A percentile compares a stretch with the other conserved stretches of the same genome.
These are phyloP conservation scores for Microcebus lehilahytsara DNA, from an alignment of 2,113 vertebrate genomes.

Conservation along the genomic window DNA sequence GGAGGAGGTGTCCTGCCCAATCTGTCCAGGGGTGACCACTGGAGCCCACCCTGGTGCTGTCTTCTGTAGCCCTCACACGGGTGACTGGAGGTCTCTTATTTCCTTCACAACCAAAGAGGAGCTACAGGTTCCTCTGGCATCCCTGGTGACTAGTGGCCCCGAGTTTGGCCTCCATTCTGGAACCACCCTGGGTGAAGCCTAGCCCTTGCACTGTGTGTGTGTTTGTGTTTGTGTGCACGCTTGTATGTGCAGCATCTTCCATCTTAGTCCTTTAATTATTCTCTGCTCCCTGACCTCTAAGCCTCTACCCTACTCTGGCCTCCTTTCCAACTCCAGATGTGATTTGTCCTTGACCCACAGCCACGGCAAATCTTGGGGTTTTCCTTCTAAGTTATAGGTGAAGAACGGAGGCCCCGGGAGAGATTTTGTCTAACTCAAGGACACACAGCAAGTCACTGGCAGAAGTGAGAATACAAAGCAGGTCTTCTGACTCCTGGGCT, in stretches of 20 bases:
- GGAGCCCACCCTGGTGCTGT: accelerated
- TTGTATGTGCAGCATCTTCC: neutral
- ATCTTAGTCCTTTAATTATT: neutral
- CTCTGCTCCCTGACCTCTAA: neutral
- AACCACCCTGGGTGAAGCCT: neutral
- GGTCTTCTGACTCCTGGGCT: neutral
- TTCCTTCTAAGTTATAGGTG: neutral
- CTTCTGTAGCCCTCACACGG: neutral
- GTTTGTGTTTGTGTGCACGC: neutral
- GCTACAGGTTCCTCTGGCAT: neutral
- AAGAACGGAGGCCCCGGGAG: neutral
- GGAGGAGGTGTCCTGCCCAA: neutral
- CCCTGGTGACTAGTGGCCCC: neutral
- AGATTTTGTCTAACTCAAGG: neutral
- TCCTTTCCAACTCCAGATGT: neutral
- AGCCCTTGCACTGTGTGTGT: neutral
- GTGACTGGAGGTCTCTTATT: neutral
- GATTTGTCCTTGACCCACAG: neutral
- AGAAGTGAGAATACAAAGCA: neutral
- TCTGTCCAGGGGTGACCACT: neutral
- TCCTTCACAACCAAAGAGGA: neutral
- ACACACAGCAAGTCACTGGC: neutral
- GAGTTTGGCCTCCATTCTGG: neutral
- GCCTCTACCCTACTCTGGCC: neutral
- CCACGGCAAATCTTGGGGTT: neutral